Conservation (phyloP, 2,113 vertebrate species). For the Cranoglanis bouderius region DNA sequence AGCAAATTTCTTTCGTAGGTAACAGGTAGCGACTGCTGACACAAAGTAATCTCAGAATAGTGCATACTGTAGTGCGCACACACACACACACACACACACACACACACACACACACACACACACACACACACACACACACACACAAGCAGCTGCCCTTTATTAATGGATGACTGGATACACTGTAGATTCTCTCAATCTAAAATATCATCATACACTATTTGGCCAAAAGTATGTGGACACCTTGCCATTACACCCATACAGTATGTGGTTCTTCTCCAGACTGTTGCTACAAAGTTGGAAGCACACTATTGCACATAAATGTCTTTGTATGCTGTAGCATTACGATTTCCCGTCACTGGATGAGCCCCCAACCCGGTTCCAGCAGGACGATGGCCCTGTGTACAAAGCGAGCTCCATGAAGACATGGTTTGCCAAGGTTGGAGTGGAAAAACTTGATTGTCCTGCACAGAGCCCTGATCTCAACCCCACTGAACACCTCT, state of each 20-base stretch:
- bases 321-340: neutral
- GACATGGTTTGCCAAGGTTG: neutral
- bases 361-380: neutral
- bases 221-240: neutral
- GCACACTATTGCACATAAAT: neutral
- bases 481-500: neutral
- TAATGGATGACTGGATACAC: conserved; percentile 29
- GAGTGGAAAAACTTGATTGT: neutral
- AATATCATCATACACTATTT: neutral
- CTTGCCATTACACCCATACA: neutral
- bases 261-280: neutral
- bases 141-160: conserved; percentile 5
- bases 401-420: neutral
- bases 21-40: conserved; percentile 18
- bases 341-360: neutral
- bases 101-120: neutral
- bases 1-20: conserved; percentile 25
- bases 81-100: conserved; percentile 12
- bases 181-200: neutral
- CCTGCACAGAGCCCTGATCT: neutral
- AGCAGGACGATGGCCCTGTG: neutral
- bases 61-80: neutral
- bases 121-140: neutral
- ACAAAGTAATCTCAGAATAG: conserved; percentile 8
- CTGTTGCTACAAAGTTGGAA: neutral